A percentile compares a stretch with the other conserved stretches of the same genome.
These are phyloP conservation scores for Athripsodes cinereus DNA, from an alignment of 2,888 invertebrate genomes.

Conservation along the genomic window DNA sequence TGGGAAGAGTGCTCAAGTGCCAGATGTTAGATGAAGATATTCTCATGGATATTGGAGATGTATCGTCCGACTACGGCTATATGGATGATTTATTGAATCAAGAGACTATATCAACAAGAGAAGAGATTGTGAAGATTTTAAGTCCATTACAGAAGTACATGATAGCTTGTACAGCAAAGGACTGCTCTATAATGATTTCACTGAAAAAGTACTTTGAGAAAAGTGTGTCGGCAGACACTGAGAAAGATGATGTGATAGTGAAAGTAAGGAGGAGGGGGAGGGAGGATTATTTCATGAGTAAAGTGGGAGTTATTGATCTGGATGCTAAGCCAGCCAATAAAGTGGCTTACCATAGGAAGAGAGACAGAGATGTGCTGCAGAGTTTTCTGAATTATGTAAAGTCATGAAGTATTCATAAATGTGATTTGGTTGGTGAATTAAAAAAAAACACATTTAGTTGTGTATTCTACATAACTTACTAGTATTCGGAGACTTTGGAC, in stretches of 20 bases:
- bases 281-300: constrained; percentile 41
- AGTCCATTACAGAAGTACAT: constrained; percentile 36
- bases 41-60: constrained; percentile 1
- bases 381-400: neutral
- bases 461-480: no score
- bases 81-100: constrained; percentile 4
- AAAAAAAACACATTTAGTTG: no score
- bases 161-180: constrained; percentile 61
- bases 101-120: neutral
- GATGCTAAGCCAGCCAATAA: constrained; percentile 55
- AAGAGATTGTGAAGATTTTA: constrained; percentile 1
- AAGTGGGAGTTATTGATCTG: constrained; percentile 58
- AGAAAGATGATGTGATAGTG: constrained; percentile 26
- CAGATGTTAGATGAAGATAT: constrained; percentile 20
- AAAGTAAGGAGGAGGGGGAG: constrained; percentile 33
- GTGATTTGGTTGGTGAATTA: no score
- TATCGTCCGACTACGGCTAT: constrained; percentile 20
- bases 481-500: no score
- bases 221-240: constrained; percentile 13
- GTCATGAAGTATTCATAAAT: no score
- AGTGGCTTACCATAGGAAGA: constrained; percentile 18
- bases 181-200: constrained; percentile 64
- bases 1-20: constrained; percentile 18
- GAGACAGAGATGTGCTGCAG: constrained; percentile 17
- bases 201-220: no score